These are phyloP conservation scores for Rhyacophila brunnea DNA, from an alignment of 1,140 invertebrate species.

Conservation along the genomic window DNA sequence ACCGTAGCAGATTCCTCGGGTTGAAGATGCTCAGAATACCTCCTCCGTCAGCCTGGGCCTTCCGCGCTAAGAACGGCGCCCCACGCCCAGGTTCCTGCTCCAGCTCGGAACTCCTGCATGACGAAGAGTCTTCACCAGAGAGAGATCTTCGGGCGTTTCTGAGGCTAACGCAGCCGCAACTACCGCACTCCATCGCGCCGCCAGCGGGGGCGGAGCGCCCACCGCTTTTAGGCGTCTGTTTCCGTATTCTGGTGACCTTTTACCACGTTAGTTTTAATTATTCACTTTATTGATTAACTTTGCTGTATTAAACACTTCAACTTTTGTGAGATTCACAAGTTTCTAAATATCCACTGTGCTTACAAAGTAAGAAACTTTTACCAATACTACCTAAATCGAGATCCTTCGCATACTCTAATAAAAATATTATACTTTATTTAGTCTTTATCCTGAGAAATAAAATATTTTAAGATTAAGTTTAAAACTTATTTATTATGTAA, in stretches of 20 bases:
- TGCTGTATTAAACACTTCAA: too few relatives aligned
- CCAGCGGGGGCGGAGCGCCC: conserved; percentile 10
- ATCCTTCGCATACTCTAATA: too few relatives aligned
- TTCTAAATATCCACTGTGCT: too few relatives aligned
- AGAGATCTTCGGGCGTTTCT: conserved; percentile 46
- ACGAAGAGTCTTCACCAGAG: conserved; percentile 57
- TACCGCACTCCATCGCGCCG: conserved; percentile 38
- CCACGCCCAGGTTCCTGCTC: conserved; percentile 45
- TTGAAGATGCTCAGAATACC: conserved; percentile 51
- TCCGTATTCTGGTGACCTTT: background rate
- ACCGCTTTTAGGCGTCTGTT: conserved; percentile 2
- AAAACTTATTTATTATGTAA: too few relatives aligned
- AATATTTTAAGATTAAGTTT: too few relatives aligned
- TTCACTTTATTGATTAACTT: too few relatives aligned
- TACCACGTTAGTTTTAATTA: too few relatives aligned
- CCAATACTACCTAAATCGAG: too few relatives aligned
- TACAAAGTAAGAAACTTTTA: too few relatives aligned
- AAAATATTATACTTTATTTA: too few relatives aligned
- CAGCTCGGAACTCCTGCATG: conserved; percentile 59
- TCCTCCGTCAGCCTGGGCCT: conserved; percentile 34
- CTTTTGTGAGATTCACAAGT: too few relatives aligned
- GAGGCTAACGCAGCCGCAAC: conserved; percentile 52
- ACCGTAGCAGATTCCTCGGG: conserved; percentile 52
- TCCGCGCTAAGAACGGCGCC: conserved; percentile 35
- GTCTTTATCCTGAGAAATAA: too few relatives aligned